A percentile compares a stretch with the other conserved stretches of the same genome.
Evolutionary conservation across 2,888 invertebrate genomes (phyloP).

Genomic region (Neoascia interrupta): DNA sequence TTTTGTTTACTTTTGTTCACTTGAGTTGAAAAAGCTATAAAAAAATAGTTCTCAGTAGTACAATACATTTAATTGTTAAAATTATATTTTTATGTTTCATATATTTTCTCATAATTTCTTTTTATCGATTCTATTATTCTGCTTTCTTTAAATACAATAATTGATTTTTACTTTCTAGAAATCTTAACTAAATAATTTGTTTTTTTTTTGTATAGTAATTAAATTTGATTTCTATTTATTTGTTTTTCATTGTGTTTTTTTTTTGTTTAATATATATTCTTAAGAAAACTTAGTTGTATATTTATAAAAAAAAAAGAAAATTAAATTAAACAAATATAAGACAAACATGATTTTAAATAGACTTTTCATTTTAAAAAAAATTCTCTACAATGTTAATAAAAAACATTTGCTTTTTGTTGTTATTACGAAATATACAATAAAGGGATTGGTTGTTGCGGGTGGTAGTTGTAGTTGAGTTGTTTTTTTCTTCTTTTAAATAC

Average conservation of each 20-base stretch:
- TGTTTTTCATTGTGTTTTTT: constrained; percentile 35
- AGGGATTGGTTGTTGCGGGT: constrained; percentile 44
- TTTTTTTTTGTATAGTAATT: constrained; percentile 40
- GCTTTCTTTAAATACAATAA: constrained; percentile 60
- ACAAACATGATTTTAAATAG: constrained; percentile 32
- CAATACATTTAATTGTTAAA: constrained; percentile 66
- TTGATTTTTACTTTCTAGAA: constrained; percentile 65
- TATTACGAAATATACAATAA: constrained; percentile 61
- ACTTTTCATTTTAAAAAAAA: constrained; percentile 31
- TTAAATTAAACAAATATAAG: constrained; percentile 33
- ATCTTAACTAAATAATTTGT: constrained; percentile 62
- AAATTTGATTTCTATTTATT: constrained; percentile 62
- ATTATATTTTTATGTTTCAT: constrained; percentile 50
- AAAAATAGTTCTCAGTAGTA: constrained; percentile 68
- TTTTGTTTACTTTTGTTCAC: constrained; percentile 38
- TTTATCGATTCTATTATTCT: constrained; percentile 51
- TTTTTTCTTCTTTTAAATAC: constrained; percentile 16
- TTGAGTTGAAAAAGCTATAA: constrained; percentile 70
- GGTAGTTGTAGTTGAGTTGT: constrained; percentile 33
- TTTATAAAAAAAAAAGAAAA: constrained; percentile 43
- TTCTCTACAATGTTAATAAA: constrained; percentile 59
- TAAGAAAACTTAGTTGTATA: constrained; percentile 60
- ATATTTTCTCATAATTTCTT: constrained; percentile 60
- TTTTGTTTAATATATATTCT: constrained; percentile 51
- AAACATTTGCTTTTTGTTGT: constrained; percentile 53